phyloP scores from a whole-genome alignment of 2,888 invertebrate species.

The Elaeidobius kamerunicus region DNA sequence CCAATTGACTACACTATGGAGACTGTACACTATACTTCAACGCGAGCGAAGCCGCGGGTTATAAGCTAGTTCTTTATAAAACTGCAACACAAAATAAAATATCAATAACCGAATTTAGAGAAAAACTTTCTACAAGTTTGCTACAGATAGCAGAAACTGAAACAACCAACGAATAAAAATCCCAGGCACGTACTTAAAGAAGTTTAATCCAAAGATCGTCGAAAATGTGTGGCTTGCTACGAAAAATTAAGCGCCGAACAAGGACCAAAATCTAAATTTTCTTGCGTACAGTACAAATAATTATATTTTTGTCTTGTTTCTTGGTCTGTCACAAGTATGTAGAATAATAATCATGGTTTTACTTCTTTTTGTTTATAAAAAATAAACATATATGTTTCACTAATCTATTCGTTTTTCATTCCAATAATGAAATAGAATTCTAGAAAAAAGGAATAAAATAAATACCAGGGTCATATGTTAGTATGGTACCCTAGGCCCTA shows the following conservation, averaged over 20 bases:
- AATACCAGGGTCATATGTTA: not conserved
- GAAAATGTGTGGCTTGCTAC: not conserved
- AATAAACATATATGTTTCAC: not conserved
- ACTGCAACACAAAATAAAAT: not conserved
- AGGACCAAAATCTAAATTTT: not conserved
- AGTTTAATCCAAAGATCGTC: not conserved
- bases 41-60: no score
- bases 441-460: no score
- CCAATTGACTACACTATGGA: no score
- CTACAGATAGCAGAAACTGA: not conserved
- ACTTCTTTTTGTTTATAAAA: not conserved
- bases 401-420: not conserved
- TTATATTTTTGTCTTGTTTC: not conserved
- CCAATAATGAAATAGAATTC: not conserved
- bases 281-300: not conserved
- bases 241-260: not conserved
- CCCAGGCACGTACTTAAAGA: not conserved
- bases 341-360: not conserved
- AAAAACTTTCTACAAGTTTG: not conserved
- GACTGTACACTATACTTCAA: no score
- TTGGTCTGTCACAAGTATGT: not conserved
- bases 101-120: not conserved
- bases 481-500: not conserved
- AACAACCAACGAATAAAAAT: not conserved
- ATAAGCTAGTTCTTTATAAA: not conserved